Base-by-base conservation (phyloP, 2,888 invertebrate genomes). In the Xestobium rufovillosum region DNA sequence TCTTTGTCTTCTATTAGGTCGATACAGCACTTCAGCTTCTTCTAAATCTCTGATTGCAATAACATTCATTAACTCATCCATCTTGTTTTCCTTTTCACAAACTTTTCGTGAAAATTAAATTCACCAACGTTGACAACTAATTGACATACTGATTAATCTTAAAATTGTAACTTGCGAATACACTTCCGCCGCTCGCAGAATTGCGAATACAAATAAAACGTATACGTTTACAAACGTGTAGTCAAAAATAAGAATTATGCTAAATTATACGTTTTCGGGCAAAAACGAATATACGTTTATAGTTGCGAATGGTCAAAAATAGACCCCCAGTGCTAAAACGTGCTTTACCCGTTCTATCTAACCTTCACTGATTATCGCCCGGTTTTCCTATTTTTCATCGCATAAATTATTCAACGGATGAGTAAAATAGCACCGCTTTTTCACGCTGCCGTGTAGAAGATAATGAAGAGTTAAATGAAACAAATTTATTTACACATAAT, bases 261-360 rank as follows among this genome's bases (percentile, higher is more conserved):
- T n/a, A n/a, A n/a, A n/a, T n/a, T n/a, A 19, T n/a, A 8, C 23
- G 23, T n/a, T 19, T 19, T 19, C 23, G 23, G 6, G n/a, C 6
- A 19, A 19, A 19, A 19, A 19, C 23, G 23, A 8, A 19, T 19
- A n/a, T n/a, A n/a, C n/a, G n/a, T 19, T 19, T n/a, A 19, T 8
- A n/a, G 23, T 19, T 19, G n/a, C 23, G 23, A 19, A n/a, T 19
- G 23, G 23, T 19, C 23, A 19, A 19, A 19, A 19, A 19, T 19
- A 6, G 23, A 19, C 23, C 23, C 23, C 23, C 23, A 19, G 23
- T 6, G 6, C 23, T n/a, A 6, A 19, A n/a, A n/a, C n/a, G n/a
- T n/a, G n/a, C n/a, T n/a, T n/a, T n/a, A n/a, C n/a, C n/a, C n/a
- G n/a, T n/a, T n/a, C n/a, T n/a, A n/a, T n/a, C n/a, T n/a, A n/a